Conservation (phyloP, 2,797 vertebrate species). For the Coilia nasus region DNA sequence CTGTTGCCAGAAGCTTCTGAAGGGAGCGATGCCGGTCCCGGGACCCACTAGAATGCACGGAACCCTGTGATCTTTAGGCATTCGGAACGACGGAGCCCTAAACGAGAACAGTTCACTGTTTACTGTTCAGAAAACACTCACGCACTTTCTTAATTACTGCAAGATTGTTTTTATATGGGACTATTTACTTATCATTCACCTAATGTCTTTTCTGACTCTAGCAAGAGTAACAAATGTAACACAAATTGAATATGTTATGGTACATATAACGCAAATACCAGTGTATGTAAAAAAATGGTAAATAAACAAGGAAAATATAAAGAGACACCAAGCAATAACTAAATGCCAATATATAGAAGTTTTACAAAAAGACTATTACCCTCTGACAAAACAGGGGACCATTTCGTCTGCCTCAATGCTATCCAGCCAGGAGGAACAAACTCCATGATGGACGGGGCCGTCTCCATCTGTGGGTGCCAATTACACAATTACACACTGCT, state of each 20-base stretch:
- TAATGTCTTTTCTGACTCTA: too few relatives aligned
- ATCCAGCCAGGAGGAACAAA: slow-evolving; percentile 98
- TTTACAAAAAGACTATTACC: slow-evolving; percentile 71
- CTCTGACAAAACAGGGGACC: slow-evolving; percentile 95
- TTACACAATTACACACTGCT: slow-evolving; percentile 32
- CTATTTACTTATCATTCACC: neutral
- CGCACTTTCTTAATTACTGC: neutral
- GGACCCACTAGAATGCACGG: slow-evolving; percentile 96
- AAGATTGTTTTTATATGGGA: neutral
- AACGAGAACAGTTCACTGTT: neutral
- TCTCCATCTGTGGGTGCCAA: slow-evolving; percentile 80
- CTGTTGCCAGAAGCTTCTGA: slow-evolving; percentile 99
- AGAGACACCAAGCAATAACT: neutral
- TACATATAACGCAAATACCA: too few relatives aligned
- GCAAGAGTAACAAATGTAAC: too few relatives aligned
- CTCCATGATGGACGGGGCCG: slow-evolving; percentile 92
- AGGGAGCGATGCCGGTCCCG: slow-evolving; percentile 95
- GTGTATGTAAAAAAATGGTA: too few relatives aligned
- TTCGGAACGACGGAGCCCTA: slow-evolving; percentile 90
- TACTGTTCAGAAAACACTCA: neutral
- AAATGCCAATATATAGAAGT: neutral
- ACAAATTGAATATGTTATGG: too few relatives aligned
- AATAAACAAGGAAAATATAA: neutral
- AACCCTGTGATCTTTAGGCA: slow-evolving; percentile 88
- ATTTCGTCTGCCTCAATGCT: slow-evolving; percentile 87